Conservation (phyloP, 2,797 vertebrate genomes). For the Helarctos malayanus region DNA sequence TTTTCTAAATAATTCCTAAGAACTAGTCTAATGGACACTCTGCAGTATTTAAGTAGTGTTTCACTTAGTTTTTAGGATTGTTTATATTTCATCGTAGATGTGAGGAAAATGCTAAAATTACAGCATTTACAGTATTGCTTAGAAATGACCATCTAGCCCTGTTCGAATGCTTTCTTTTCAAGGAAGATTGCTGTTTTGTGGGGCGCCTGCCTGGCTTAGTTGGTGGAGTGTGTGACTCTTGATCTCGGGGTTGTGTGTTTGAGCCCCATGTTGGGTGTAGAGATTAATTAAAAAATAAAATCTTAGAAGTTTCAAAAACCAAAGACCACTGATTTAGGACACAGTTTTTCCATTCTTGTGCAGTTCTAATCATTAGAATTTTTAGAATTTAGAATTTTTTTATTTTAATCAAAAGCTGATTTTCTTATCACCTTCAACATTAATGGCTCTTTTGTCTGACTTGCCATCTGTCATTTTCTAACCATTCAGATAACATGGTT, state of each 20-base stretch:
- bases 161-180: not conserved
- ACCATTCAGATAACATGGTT: not conserved
- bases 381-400: not conserved
- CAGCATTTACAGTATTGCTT: not conserved
- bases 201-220: not conserved
- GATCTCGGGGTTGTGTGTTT: not conserved
- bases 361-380: not conserved
- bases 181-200: not conserved
- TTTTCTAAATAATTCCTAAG: not conserved
- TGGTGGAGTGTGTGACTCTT: not conserved
- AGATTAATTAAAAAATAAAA: not conserved
- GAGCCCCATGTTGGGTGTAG: not conserved
- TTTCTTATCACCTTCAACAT: slow-evolving; percentile 25
- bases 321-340: not conserved
- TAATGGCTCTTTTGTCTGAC: not conserved
- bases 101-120: not conserved
- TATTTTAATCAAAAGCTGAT: not conserved
- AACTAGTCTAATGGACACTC: not conserved
- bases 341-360: not conserved
- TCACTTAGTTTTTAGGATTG: not conserved
- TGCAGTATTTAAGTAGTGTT: not conserved
- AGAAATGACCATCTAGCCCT: not conserved
- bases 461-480: not conserved
- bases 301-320: not conserved
- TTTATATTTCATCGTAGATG: not conserved